Base-by-base conservation (phyloP, 1,140 invertebrate species). In the Scaptomyza hsui region DNA sequence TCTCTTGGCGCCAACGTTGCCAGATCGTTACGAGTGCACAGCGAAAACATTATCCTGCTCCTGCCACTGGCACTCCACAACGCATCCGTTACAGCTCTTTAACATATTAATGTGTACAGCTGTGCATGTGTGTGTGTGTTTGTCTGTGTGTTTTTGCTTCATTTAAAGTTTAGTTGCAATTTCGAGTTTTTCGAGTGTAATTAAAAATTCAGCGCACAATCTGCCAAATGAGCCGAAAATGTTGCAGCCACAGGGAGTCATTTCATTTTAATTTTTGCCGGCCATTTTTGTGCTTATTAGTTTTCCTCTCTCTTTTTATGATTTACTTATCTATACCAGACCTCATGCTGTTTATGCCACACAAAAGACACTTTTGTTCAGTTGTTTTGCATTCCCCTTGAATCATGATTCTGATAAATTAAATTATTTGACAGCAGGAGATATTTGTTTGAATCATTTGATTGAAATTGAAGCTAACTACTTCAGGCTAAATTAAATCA, bases 151-250 rank as follows among this genome's bases (percentile, higher is more conserved):
- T 77, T 53, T 53, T 59, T 49, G 79, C 49, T 81, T 81, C 76
- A 81, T 81, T 74, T 77, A 74, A 88, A 86, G 77, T 72, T 72
- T 51, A 49, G 56, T 63, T 81, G 78, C 72, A 86, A 77, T 86
- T 81, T 86, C 53, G 55, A 71, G 68, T 71, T 75, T 88, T 88
- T 74, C 42, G 59, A 65, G 39, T 47, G 70, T 79, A 86, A 81
- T 86, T 88, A 88, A 86, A 86, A 88, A 88, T 86, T 71, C 82
- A 86, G 72, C 74, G 67, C 44, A 71, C 82, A 75, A 71, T 77
- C 69, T 77, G 51, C 64, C 45, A 68, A 75, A 63, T 78, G 71
- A 79, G 48, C 73, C 59, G 48, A 59, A 72, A 68, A 67, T 59
- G 26, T 57, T 60, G n/a, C 21, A 39, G 44, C 68, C 61, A 37